Evolutionary conservation across 2,888 invertebrate genomes (phyloP), one percentile per base, ranked within the genome.

Genomic region (Bhutanitis thaidina): DNA sequence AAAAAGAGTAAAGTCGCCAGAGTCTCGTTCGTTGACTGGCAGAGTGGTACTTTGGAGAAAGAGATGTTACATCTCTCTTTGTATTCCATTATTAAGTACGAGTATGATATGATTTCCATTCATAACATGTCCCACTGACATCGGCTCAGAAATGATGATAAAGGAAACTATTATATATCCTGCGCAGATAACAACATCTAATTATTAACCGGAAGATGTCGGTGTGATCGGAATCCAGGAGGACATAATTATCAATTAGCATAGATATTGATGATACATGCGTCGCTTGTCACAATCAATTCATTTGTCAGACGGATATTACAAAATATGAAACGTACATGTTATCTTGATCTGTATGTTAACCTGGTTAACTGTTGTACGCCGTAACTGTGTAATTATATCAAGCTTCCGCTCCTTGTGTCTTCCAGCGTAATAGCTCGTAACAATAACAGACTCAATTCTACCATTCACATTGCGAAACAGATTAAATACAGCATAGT

Each of bases 381-480:
- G n/a, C 25, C 49, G 43, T 38, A 38, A 30, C 30, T 37, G 30
- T 43, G 32, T 38, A 49, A 49, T 49, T 49, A 49, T 43, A 49
- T 34, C 41, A 20, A 32, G 43, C 49, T 49, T 49, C 49, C 49
- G 49, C 32, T 38, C 43, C 49, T 37, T 38, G 49, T 38, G 36
- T 49, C 49, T 49, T 49, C 49, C 43, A 49, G 43, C 49, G 43
- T 49, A 43, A 49, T 49, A 32, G 30, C 20, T 38, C 30, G 29
- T 41, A 49, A 49, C 48, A 49, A 49, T 49, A 49, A 41, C 48
- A 16, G 29, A 36, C 48, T 30, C 41, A 37, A 41, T 49, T 30
- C 36, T 34, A 40, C 27, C 27, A 12, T 43, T 49, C 48, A 35
- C 48, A 49, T 49, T 49, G 7, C 48, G 41, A 49, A 49, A 49